Evolutionary conservation across 1,140 invertebrate genomes (phyloP), one percentile per base, ranked within the genome.

Genomic region (Brachionus manjavacas): DNA sequence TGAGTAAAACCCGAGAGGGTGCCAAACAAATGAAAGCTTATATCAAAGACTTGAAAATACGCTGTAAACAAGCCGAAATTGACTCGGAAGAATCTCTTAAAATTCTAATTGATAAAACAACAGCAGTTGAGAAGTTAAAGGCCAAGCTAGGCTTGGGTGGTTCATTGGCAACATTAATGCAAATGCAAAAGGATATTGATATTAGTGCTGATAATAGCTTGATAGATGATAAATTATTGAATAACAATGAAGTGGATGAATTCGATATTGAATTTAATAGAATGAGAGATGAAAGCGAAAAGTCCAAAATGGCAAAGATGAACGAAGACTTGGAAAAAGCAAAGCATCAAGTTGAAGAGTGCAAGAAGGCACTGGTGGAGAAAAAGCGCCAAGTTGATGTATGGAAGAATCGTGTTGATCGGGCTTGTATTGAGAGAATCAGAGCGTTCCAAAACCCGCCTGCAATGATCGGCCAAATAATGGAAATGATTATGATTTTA

Each of bases 191-290:
- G 70, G 85, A 89, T 86, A 86, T 87, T 52, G 85, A 86, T 43
- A 88, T 88, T 35, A 86, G 88, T 23, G 86, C 88, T 39, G 87
- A 72, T 20, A 52, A 43, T 11, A 68, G 52, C 43, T 55, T 83
- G 12, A 31, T 16, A 12, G 81, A 89, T 60, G 88, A 88, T 85
- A 88, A 89, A 74, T 86, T 89, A 12, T 85, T 89, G 1, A 23
- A 70, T 81, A 28, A 83, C 89, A 89, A 89, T 79, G 89, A 89
- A 79, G 87, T 87, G 85, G 89, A 90, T 86, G 88, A 89, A 23
- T 90, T 89, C 85, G 89, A 90, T 85, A 86, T 85, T 39, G 88
- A 89, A 83, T 90, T 89, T 89, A 88, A 89, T 81, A 86, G 87
- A 41, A 88, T 89, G 87, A 86, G 88, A 70, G 88, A 89, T 85